Evolutionary conservation across 2,113 vertebrate genomes (phyloP), one percentile per base, ranked within the genome.

Genomic region (Sciurus niger): DNA sequence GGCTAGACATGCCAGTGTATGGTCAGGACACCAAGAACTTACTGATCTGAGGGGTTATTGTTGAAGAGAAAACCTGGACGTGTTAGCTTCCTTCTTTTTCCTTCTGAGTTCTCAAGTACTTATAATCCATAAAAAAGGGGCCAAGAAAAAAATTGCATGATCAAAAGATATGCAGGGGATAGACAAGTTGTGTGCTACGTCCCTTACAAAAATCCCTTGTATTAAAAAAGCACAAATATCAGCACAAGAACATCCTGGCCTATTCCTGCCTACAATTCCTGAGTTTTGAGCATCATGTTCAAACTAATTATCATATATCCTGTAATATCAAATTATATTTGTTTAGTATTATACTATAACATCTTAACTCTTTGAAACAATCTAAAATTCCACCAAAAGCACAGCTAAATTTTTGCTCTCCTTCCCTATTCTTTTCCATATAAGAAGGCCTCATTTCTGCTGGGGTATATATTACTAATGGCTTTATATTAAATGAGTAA

Each of bases 401-500:
- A 34, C 5, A 60, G 48, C 43, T 86, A 63, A 32, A 30, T 0
- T 1, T 53, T 85, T 93, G 37, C 6, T n/a, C 17, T 48, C 34
- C 68, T 43, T 51, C 72, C n/a, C 70, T 43, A 51, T 32, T 40
- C 67, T 90, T 24, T 79, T 53, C 43, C 63, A 37, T 0, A 34
- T 3, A 67, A 20, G 63, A 84, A 78, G 18, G 0, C 34, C 17
- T 78, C 17, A 48, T 34, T 18, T 94, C 84, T 95, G 53, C 43
- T 24, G 24, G 20, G 28, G 25, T 28, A 55, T 18, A 51, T 78
- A 24, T 84, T 37, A 51, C 30, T 67, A 74, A 40, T 16, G 9
- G n/a, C 53, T 72, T 68, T 51, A 77, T 16, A 68, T n/a, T 80
- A 85, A 92, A 80, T 55, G 24, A 94, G 17, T 83, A 84, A 91